A percentile compares a stretch with the other conserved stretches of the same genome.
phyloP scores from a whole-genome alignment of 2,113 vertebrate genomes.

The Pterocles gutturalis region DNA sequence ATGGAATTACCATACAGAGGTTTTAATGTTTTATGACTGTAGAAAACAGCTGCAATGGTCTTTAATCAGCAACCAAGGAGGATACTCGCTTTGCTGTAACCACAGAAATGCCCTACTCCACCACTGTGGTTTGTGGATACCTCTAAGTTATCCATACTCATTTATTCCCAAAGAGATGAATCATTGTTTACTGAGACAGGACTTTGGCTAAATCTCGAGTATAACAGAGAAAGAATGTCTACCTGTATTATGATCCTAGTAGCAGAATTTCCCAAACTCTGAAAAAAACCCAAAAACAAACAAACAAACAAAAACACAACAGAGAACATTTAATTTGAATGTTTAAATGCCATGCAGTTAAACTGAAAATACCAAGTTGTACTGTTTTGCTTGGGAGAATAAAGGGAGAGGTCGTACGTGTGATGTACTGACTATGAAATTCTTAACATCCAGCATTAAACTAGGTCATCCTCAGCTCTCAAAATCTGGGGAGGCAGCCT shows the following conservation, averaged over 20 bases:
- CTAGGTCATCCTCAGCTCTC: neutral
- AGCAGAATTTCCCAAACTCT: slow-evolving; percentile 66
- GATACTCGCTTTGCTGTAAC: neutral
- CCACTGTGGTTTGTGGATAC: neutral
- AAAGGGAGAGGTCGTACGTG: fast-evolving
- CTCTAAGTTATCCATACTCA: neutral
- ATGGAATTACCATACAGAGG: neutral
- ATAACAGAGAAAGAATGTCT: neutral
- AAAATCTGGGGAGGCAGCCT: neutral
- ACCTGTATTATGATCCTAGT: slow-evolving; percentile 62
- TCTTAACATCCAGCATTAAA: neutral
- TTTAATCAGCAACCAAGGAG: neutral
- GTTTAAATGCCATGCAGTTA: neutral
- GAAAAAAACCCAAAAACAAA: neutral
- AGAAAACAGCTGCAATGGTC: neutral
- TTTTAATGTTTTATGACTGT: neutral
- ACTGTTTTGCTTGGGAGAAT: neutral
- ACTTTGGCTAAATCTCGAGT: neutral
- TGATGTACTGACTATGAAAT: neutral
- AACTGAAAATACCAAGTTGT: neutral
- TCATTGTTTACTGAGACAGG: neutral
- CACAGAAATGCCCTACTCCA: neutral
- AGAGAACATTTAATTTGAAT: neutral
- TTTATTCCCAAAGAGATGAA: neutral
- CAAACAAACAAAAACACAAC: neutral